phyloP scores from a whole-genome alignment of 2,888 invertebrate genomes.

The Drosophila cognata region DNA sequence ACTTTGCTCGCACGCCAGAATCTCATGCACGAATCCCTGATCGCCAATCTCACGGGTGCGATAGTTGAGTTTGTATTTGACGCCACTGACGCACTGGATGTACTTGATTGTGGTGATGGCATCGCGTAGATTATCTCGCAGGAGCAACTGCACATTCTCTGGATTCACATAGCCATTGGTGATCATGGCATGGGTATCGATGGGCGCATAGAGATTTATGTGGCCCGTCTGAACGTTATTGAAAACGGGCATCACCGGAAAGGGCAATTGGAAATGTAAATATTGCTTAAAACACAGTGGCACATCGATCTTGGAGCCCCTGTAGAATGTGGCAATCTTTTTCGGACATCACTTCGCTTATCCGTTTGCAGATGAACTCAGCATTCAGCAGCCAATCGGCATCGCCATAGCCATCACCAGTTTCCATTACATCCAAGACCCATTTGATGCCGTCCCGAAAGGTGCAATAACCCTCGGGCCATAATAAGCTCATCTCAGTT shows the following conservation, averaged over 20 bases:
- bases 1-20: slow-evolving; percentile 57
- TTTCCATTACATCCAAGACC: slow-evolving; percentile 55
- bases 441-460: slow-evolving; percentile 65
- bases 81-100: slow-evolving; percentile 48
- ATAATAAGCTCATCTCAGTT: slow-evolving; percentile 4
- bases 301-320: slow-evolving; percentile 63
- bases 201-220: slow-evolving; percentile 46
- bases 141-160: slow-evolving; percentile 55
- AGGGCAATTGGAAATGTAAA: slow-evolving; percentile 57
- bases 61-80: slow-evolving; percentile 49
- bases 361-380: slow-evolving; percentile 40
- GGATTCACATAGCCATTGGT: slow-evolving; percentile 56
- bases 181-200: slow-evolving; percentile 51
- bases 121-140: slow-evolving; percentile 58
- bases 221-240: slow-evolving; percentile 58
- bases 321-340: slow-evolving; percentile 65
- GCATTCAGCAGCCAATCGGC: slow-evolving; percentile 56
- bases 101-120: slow-evolving; percentile 39
- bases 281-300: slow-evolving; percentile 60
- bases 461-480: slow-evolving; percentile 38
- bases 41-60: slow-evolving; percentile 66
- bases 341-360: slow-evolving; percentile 52
- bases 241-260: slow-evolving; percentile 60
- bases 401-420: slow-evolving; percentile 49
- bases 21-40: slow-evolving; percentile 66